These are phyloP conservation scores for Brachionus plicatilis DNA, from an alignment of 1,140 invertebrate species.

Conservation along the genomic window DNA sequence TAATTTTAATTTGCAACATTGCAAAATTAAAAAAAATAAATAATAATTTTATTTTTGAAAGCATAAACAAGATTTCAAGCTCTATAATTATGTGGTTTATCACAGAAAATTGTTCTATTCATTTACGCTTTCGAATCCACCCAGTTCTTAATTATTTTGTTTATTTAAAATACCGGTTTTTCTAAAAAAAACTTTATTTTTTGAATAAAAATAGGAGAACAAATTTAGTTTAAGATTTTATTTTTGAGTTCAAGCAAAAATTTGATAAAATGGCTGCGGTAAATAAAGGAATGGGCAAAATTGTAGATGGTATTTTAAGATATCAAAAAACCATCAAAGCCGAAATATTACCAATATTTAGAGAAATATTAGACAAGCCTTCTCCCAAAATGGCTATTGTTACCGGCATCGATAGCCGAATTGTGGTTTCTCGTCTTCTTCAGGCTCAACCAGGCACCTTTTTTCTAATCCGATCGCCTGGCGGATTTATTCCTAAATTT, in stretches of 20 bases:
- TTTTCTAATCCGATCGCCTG: slow-evolving; percentile 92
- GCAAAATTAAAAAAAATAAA: neutral
- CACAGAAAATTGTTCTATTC: neutral
- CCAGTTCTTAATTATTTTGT: neutral
- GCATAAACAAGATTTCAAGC: neutral
- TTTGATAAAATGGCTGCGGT: neutral
- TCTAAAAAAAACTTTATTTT: neutral
- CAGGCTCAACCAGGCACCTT: slow-evolving; percentile 91
- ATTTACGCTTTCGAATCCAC: neutral
- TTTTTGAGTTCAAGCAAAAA: neutral
- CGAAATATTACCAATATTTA: neutral
- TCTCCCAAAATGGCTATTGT: slow-evolving; percentile 90
- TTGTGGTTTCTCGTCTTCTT: slow-evolving; percentile 88
- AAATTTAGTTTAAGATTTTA: neutral
- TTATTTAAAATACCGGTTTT: neutral
- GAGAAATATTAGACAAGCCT: slow-evolving; percentile 27
- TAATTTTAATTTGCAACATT: neutral
- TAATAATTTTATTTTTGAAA: neutral
- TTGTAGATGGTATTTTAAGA: neutral
- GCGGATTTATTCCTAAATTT: slow-evolving; percentile 55
- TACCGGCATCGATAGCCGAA: slow-evolving; percentile 92
- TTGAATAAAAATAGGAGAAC: neutral
- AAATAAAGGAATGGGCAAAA: slow-evolving; percentile 33
- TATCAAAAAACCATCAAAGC: slow-evolving; percentile 7
- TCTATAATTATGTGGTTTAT: neutral